Percentiles rank a stretch among this genome's conserved stretches.
phyloP scores from a whole-genome alignment of 1,140 invertebrate genomes.

The Pygmarrhopalites habei region DNA sequence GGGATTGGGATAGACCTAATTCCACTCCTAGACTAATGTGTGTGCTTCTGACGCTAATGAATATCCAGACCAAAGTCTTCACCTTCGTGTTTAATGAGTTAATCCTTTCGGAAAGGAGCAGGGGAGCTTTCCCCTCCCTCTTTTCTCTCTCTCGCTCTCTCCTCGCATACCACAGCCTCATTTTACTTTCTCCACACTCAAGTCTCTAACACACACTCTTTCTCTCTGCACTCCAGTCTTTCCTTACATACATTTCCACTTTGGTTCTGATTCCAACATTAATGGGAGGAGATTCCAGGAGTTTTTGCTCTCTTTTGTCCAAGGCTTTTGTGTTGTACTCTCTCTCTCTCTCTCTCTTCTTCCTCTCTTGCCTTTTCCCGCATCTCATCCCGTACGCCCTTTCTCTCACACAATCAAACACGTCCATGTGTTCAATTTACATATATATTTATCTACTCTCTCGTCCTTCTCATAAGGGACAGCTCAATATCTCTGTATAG shows the following conservation, averaged over 20 bases:
- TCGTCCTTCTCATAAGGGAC: too few relatives aligned
- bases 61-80: conserved; percentile 16
- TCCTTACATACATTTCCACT: not conserved
- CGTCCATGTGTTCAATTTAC: too few relatives aligned
- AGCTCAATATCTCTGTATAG: too few relatives aligned
- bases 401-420: too few relatives aligned
- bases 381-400: too few relatives aligned
- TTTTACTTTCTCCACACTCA: not conserved
- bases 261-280: not conserved
- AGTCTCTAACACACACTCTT: not conserved
- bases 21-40: conserved; percentile 13
- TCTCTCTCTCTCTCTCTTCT: not conserved
- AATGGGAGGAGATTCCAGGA: not conserved
- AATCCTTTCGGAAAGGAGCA: conserved; percentile 6
- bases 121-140: not conserved
- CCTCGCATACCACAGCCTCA: not conserved
- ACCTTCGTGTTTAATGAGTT: conserved; percentile 15
- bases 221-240: not conserved
- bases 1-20: conserved; percentile 4
- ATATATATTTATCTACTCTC: too few relatives aligned
- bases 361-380: not conserved
- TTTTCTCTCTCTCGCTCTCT: not conserved
- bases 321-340: too few relatives aligned
- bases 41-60: conserved; percentile 17
- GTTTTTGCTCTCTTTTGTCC: not conserved